Base-by-base conservation (phyloP, 2,797 vertebrate species). In the Pangasius larnaudii region DNA sequence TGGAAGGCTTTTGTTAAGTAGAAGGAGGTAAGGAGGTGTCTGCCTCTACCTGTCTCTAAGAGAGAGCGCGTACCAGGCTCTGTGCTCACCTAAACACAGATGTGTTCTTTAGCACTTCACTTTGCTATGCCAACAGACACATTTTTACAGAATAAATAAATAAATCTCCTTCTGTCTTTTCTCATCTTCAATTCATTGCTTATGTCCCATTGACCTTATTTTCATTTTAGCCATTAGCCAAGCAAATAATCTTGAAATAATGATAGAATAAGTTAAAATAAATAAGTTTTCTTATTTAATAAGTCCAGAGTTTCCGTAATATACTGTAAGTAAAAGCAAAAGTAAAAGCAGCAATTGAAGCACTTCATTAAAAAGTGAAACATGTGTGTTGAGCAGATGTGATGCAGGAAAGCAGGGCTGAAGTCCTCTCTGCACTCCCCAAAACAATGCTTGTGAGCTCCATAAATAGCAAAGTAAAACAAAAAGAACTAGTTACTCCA, bases 31-130 rank as follows among this genome's bases (percentile, higher is more conserved):
- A 67, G 69, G 85, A 83, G 67, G 77, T 77, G 59, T 82, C 65
- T 88, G 87, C 67, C 59, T 86, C 58, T 46, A 77, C 71, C 86
- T 83, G 84, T 77, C 84, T 84, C 79, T 42, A 56, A 72, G 24
- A 59, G 49, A 67, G 49, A 51, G 65, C 74, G 77, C 18, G 84
- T 39, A 82, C n/a, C 59, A 88, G 80, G 63, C 86, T 61, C 49
- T 5, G 49, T 30, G 51, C 59, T 86, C 18, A 71, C 30, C 59
- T 77, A 84, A 88, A 85, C 63, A 80, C 63, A 59, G 19, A 71
- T 59, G 83, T 61, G 36, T 49, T 51, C 30, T 22, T 46, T 61
- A 42, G 53, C 11, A 30, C 11, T 19, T 27, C 19, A 71, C 51
- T 51, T 24, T 53, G 42, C 36, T 9, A 77, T 77, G 13, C 27